Percentiles rank a stretch among this genome's conserved stretches.
phyloP scores from a whole-genome alignment of 2,797 vertebrate genomes.

The Sitta carolinensis region DNA sequence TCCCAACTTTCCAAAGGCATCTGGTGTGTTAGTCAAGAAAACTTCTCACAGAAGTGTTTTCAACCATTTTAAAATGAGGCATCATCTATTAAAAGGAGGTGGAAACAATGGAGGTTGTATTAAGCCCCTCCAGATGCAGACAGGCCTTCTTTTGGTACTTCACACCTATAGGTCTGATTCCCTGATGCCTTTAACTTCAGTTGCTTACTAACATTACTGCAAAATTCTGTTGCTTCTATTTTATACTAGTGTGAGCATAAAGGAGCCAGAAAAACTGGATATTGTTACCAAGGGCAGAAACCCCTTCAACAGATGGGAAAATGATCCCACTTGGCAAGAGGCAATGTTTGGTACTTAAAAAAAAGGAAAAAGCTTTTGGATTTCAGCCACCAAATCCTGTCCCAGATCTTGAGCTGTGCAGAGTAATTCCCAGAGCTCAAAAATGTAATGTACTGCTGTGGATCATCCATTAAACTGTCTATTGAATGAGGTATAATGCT shows the following conservation, averaged over 20 bases:
- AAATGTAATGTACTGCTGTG: slow-evolving; percentile 57
- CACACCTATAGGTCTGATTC: slow-evolving; percentile 3
- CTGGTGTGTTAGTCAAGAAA: neutral
- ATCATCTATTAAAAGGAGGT: neutral
- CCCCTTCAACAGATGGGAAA: slow-evolving; percentile 58
- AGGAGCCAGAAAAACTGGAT: slow-evolving; percentile 38
- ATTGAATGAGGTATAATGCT: slow-evolving; percentile 71
- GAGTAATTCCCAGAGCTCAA: slow-evolving; percentile 62
- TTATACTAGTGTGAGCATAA: slow-evolving; percentile 11
- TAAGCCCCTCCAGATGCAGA: neutral
- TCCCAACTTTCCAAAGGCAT: neutral
- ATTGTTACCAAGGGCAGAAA: slow-evolving; percentile 53
- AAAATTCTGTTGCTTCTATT: slow-evolving; percentile 32
- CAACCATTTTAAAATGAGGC: neutral
- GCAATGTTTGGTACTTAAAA: slow-evolving; percentile 54
- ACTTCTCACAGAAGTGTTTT: neutral
- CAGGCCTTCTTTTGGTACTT: neutral
- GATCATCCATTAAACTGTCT: slow-evolving; percentile 76
- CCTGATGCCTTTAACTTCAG: neutral
- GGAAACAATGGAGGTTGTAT: neutral
- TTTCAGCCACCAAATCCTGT: slow-evolving; percentile 57
- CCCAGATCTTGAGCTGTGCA: slow-evolving; percentile 20
- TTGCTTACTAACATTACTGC: neutral
- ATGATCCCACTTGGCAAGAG: slow-evolving; percentile 58
- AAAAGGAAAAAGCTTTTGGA: slow-evolving; percentile 58